Conservation (phyloP, 1,140 invertebrate genomes). For the Trichoplusia ni region DNA sequence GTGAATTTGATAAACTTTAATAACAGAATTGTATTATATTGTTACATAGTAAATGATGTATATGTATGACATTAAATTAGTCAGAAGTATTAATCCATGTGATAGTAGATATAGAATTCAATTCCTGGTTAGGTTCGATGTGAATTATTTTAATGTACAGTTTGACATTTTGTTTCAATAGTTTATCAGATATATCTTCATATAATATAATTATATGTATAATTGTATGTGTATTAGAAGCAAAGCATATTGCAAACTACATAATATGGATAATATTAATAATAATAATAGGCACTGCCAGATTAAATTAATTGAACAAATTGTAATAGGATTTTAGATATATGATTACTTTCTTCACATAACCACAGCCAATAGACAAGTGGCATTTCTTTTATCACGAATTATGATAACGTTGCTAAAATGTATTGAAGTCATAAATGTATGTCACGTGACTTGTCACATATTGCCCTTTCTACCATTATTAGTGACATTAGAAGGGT, state of each 20-base stretch:
- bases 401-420: no score
- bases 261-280: not conserved
- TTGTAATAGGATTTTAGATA: not conserved
- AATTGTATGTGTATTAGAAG: conserved; percentile 4
- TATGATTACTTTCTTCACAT: no score
- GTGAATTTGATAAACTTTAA: conserved; percentile 57
- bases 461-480: no score
- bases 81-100: conserved; percentile 75
- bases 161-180: conserved; percentile 2
- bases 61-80: conserved; percentile 56
- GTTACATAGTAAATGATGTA: conserved; percentile 48
- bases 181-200: conserved; percentile 19
- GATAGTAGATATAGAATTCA: conserved; percentile 70
- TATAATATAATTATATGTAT: not conserved
- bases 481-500: no score
- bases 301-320: conserved; percentile 36
- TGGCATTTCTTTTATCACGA: no score
- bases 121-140: conserved; percentile 36
- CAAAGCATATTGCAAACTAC: conserved; percentile 4
- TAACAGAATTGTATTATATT: conserved; percentile 57
- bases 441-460: no score
- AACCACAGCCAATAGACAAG: no score
- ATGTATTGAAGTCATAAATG: no score
- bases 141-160: conserved; percentile 12
- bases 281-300: conserved; percentile 51